These are phyloP conservation scores for Tragulus kanchil DNA, from an alignment of 2,113 vertebrate species.

Conservation along the genomic window DNA sequence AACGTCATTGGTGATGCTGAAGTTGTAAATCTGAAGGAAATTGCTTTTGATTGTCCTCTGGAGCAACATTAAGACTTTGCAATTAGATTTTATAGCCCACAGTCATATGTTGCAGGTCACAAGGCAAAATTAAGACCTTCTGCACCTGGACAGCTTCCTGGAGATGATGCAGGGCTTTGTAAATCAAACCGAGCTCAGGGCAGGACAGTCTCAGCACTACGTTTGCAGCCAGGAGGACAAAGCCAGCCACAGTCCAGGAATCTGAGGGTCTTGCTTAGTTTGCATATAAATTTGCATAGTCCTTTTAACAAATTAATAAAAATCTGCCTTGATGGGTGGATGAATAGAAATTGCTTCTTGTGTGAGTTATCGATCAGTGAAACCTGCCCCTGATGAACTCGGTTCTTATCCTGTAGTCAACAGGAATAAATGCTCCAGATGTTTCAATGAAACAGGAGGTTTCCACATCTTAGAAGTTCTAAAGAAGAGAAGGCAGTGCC, in stretches of 20 bases:
- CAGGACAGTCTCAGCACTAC: too few relatives aligned
- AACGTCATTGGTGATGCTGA: slow-evolving; percentile 47
- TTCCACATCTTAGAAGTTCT: background rate
- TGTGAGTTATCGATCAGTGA: background rate
- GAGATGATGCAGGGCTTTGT: background rate
- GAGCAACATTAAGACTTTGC: slow-evolving; percentile 66
- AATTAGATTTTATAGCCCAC: slow-evolving; percentile 73
- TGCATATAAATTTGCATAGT: background rate
- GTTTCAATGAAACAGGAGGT: slow-evolving; percentile 10
- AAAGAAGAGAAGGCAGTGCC: background rate
- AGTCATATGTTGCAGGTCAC: slow-evolving; percentile 69
- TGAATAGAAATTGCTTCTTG: slow-evolving; percentile 19
- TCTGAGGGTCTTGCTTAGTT: background rate
- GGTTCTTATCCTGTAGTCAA: background rate
- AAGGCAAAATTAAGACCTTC: slow-evolving; percentile 45
- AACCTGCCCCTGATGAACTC: background rate
- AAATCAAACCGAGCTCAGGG: background rate
- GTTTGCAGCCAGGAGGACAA: background rate
- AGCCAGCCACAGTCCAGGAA: background rate
- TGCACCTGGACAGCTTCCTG: background rate
- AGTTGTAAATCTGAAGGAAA: slow-evolving; percentile 76
- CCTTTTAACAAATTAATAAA: slow-evolving; percentile 4
- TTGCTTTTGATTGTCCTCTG: slow-evolving; percentile 74
- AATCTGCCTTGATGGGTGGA: slow-evolving; percentile 32
- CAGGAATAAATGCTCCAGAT: background rate